Conservation (phyloP, 2,888 invertebrate genomes). For the Caradrina clavipalpis region DNA sequence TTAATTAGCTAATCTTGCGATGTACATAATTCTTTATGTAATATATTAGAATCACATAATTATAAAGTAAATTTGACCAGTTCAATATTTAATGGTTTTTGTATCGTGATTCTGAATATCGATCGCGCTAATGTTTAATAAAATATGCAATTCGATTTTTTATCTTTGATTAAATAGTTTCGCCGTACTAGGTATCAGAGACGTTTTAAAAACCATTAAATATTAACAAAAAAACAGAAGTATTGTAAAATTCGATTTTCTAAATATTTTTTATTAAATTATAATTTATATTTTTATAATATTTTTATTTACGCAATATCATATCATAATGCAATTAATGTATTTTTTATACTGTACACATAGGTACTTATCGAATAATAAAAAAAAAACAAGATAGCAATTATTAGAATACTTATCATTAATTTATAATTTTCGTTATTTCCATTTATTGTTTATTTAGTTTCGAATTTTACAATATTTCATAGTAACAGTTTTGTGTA, state of each 20-base stretch:
- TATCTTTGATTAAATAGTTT: too few relatives aligned
- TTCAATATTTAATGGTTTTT: constrained; percentile 4
- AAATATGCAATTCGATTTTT: too few relatives aligned
- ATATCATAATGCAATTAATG: neutral
- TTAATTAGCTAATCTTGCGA: constrained; percentile 62
- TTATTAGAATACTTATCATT: too few relatives aligned
- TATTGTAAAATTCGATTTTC: constrained; percentile 10
- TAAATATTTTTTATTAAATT: neutral
- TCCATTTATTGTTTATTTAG: neutral
- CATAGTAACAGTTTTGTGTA: neutral
- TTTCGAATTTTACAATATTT: constrained; percentile 16
- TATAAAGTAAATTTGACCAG: neutral
- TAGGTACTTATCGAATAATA: too few relatives aligned
- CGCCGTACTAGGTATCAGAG: too few relatives aligned
- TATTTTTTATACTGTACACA: neutral
- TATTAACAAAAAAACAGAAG: neutral
- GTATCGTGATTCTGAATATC: neutral
- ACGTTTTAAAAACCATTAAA: neutral
- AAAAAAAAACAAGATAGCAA: too few relatives aligned
- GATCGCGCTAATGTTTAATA: too few relatives aligned
- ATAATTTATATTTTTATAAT: neutral
- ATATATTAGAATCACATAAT: constrained; percentile 4
- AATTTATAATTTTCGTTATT: too few relatives aligned
- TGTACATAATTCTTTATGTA: constrained; percentile 67
- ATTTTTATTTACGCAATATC: neutral